Evolutionary conservation across 2,113 vertebrate genomes (phyloP), one percentile per base, ranked within the genome.

Genomic region (Pandion haliaetus): DNA sequence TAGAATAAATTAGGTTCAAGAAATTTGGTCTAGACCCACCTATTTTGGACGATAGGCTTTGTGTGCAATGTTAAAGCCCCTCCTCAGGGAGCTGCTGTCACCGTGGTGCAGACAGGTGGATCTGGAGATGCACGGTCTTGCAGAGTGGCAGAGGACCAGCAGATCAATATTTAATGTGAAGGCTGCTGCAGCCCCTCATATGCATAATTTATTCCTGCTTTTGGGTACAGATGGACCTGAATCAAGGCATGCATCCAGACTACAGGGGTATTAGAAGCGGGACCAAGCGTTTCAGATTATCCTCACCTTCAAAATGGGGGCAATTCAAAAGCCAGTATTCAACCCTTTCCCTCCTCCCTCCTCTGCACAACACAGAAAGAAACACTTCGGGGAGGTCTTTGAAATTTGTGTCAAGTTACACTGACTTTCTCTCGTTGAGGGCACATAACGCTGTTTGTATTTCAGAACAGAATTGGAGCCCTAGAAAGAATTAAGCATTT

Each of bases 111-210:
- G 94, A 67, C 73, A 97, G 91, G 83, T 98, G 95, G 96, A 87
- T 79, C 59, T 93, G 58, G 82, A 96, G 80, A 59, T 6, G 18
- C 54, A 36, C 2, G 24, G 62, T 58, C 82, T 91, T 18, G 9
- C 71, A n/a, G 93, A 50, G 87, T 93, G 86, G 88, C 86, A 95
- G 76, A 91, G 93, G 83, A 96, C 92, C 92, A 97, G 95, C 42
- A 49, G 87, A 97, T 97, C 93, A 98, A 96, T 97, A 95, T 97
- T 98, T 96, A 73, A 97, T 97, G 88, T 3, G 8, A 78, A 96
- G 89, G 88, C 95, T 97, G 95, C 81, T 82, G 90, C 93, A 94
- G 78, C 86, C 97, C 95, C 90, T 95, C 88, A 86, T 90, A 97
- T 97, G 71, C 92, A 97, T 97, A 93, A 97, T 97, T 97, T 94